Percentiles rank a stretch among this genome's conserved stretches.
These are phyloP conservation scores for Eristalinus aeneus DNA, from an alignment of 2,888 invertebrate genomes.

Conservation along the genomic window DNA sequence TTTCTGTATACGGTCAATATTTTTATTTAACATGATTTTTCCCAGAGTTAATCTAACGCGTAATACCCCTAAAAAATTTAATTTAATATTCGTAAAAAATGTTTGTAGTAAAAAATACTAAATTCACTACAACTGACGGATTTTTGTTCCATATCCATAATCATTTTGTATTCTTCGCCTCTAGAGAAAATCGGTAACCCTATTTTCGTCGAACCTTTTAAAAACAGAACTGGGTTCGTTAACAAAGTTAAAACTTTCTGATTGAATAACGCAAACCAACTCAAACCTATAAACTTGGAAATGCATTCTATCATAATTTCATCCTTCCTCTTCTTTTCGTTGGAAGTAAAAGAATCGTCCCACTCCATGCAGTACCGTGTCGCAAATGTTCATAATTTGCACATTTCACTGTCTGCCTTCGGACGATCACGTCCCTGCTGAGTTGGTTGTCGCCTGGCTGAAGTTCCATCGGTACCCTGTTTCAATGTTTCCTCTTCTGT, in stretches of 20 bases:
- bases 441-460: background rate
- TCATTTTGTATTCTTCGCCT: too few species aligned
- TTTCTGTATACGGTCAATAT: too few species aligned
- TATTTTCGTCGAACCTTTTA: background rate
- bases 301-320: constrained; percentile 2
- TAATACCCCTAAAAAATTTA: too few species aligned
- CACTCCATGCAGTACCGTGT: background rate
- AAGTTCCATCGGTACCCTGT: background rate
- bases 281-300: background rate
- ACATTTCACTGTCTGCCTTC: background rate
- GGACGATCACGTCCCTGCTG: background rate
- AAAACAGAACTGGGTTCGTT: background rate
- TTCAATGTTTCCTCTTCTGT: background rate
- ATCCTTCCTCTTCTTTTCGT: background rate
- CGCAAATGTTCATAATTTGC: constrained; percentile 14
- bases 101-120: too few species aligned
- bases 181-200: too few species aligned
- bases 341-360: background rate
- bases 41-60: too few species aligned
- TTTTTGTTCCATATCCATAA: too few species aligned
- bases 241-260: background rate
- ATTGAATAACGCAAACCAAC: background rate
- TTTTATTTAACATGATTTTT: too few species aligned
- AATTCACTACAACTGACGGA: too few species aligned
- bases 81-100: too few species aligned